Evolutionary conservation across 1,140 invertebrate genomes (phyloP), one percentile per base, ranked within the genome.

Genomic region (Apis laboriosa): DNA sequence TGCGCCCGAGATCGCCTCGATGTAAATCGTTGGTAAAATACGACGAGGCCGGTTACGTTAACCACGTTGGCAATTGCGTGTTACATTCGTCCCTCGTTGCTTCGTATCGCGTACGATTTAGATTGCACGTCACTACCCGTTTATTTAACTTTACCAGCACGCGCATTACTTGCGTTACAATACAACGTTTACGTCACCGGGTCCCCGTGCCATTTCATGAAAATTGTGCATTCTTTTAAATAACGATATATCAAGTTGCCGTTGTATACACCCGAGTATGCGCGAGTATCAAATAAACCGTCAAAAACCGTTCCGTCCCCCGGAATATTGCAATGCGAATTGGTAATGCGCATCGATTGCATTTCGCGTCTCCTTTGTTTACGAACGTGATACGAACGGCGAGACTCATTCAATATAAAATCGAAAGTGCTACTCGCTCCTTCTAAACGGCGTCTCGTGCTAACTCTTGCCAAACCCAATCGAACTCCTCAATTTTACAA

Each of bases 101-200:
- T 82, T 77, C 80, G 73, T 82, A 82, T 82, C 80, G 80, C 53
- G 80, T 70, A 53, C 75, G 58, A 82, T 82, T 82, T 82, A 82
- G 80, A 82, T 82, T 55, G 74, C 80, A 60, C 80, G 80, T 82
- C 80, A 67, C 43, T 82, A 64, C 5, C 24, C 56, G 80, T 82
- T 82, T 82, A 82, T 82, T 82, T 82, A 82, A 82, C 74, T 64
- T 76, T 68, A 61, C 80, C 55, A 53, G 64, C 80, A 70, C 80
- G 80, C 73, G 80, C 73, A 68, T 82, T 82, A 82, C 66, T 70
- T 60, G 80, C 80, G 64, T 60, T 67, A 53, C 74, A 55, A 76
- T 82, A 49, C 74, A 82, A 68, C 80, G 24, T 76, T 77, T 68
- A 51, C 80, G 80, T 82, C 80, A 82, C 80, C 53, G 53, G 7